phyloP scores from a whole-genome alignment of 2,888 invertebrate genomes.

The Ceraclea dissimilis region DNA sequence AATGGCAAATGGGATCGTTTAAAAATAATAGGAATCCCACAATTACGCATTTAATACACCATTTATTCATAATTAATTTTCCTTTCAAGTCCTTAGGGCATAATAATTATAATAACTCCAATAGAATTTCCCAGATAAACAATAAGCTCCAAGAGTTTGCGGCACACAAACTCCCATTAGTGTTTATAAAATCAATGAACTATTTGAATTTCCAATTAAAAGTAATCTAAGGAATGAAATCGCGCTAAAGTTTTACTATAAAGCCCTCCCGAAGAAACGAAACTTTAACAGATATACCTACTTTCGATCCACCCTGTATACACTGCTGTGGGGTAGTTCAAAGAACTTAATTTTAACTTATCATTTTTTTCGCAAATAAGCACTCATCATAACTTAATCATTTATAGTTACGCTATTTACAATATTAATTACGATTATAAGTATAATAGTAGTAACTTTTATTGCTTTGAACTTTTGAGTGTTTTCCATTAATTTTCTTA shows the following conservation, averaged over 20 bases:
- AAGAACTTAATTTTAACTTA: too few relatives aligned
- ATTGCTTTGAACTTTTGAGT: too few relatives aligned
- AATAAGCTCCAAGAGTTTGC: neutral
- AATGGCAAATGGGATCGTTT: too few relatives aligned
- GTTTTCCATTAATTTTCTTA: too few relatives aligned
- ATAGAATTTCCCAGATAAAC: neutral
- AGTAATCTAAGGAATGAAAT: neutral
- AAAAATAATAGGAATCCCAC: neutral
- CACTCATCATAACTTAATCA: too few relatives aligned
- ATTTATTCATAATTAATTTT: neutral
- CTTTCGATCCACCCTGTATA: too few relatives aligned
- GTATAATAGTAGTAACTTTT: too few relatives aligned
- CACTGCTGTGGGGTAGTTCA: too few relatives aligned
- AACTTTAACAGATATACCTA: neutral
- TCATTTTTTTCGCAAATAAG: too few relatives aligned
- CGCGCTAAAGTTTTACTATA: neutral
- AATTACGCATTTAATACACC: neutral
- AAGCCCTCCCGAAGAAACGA: conserved; percentile 1
- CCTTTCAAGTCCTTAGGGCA: neutral
- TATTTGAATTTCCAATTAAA: neutral
- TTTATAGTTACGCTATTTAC: too few relatives aligned
- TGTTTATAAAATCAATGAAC: neutral
- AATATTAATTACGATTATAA: too few relatives aligned
- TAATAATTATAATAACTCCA: neutral
- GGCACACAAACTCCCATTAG: neutral